Evolutionary conservation across 1,140 invertebrate genomes (phyloP), one percentile per base, ranked within the genome.

Genomic region (Branchinecta lindahli): DNA sequence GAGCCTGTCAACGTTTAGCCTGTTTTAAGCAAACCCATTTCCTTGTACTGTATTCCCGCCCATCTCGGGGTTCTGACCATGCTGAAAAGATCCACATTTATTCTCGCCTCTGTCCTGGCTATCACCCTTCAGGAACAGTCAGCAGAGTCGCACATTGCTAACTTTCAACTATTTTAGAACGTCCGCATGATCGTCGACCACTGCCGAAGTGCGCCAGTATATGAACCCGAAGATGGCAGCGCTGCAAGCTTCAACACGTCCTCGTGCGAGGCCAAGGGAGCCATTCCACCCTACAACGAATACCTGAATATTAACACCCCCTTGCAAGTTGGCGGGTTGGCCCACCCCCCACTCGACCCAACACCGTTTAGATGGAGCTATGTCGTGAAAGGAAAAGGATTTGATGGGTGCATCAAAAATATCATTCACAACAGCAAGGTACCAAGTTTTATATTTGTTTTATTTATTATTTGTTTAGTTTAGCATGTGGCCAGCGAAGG

Each of bases 221-320:
- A 86, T 69, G 90, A 94, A 81, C 83, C 88, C 75, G 91, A 94
- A 80, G 92, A 96, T 77, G 90, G 91, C 44, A 87, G 86, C 46
- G 87, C 91, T 0, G 77, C 80, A 18, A 85, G 90, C 74, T 92
- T 94, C 76, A 90, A 95, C 76, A 88, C 91, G 72, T 85, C 85
- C 7, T 86, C 85, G 10, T 98, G 95, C 79, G 91, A 96, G 80
- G 90, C 90, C 0, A 84, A 85, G 70, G 91, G 91, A 10, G 85
- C 83, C 0, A 92, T 97, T 72, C 92, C 92, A 12, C 92, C 93
- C 3, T 96, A 96, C 79, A 96, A 95, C 78, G 92, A 96, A 79
- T 97, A 94, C 76, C 82, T 98, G 5, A 98, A 98, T 81, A 92
- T 98, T 0, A 96, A 97, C 80, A 87, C 92, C 0, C 92, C 94